These are phyloP conservation scores for Bembecia ichneumoniformis DNA, from an alignment of 2,888 invertebrate genomes.

Conservation along the genomic window DNA sequence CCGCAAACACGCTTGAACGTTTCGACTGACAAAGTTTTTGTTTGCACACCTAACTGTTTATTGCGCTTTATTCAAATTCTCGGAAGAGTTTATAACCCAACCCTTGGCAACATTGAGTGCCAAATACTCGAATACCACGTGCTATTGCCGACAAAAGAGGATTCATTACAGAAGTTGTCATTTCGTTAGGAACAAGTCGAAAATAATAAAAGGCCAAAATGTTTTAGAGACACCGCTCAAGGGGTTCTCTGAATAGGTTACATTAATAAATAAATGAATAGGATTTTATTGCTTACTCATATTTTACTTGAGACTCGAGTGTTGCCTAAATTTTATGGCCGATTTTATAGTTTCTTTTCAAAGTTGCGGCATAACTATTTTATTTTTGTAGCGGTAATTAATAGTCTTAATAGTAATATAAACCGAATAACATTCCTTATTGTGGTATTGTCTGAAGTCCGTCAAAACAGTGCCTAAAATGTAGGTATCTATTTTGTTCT, in stretches of 20 bases:
- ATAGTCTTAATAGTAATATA: too few relatives aligned
- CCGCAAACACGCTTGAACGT: slow-evolving; percentile 29
- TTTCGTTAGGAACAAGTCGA: slow-evolving; percentile 45
- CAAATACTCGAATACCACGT: slow-evolving; percentile 38
- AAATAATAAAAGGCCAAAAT: slow-evolving; percentile 50
- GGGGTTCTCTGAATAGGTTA: slow-evolving; percentile 30
- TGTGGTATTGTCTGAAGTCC: too few relatives aligned
- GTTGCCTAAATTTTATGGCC: slow-evolving; percentile 45
- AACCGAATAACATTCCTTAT: too few relatives aligned
- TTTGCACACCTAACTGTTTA: slow-evolving; percentile 17
- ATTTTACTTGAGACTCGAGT: slow-evolving; percentile 36
- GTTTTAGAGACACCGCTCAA: slow-evolving; percentile 26
- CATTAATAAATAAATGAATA: slow-evolving; percentile 22
- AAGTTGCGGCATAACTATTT: slow-evolving; percentile 48
- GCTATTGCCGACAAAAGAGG: slow-evolving; percentile 47
- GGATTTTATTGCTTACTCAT: slow-evolving; percentile 46
- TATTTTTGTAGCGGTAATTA: slow-evolving; percentile 43
- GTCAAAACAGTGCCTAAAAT: too few relatives aligned
- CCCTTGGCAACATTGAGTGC: slow-evolving; percentile 10
- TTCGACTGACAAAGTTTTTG: slow-evolving; percentile 18
- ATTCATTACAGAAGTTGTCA: slow-evolving; percentile 21
- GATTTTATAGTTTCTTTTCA: slow-evolving; percentile 35
- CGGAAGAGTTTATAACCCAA: slow-evolving; percentile 21
- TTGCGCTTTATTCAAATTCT: slow-evolving; percentile 30
- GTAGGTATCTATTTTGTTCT: too few relatives aligned